These are phyloP conservation scores for Eulemur albifrons DNA, from an alignment of 2,797 vertebrate species.

Conservation along the genomic window DNA sequence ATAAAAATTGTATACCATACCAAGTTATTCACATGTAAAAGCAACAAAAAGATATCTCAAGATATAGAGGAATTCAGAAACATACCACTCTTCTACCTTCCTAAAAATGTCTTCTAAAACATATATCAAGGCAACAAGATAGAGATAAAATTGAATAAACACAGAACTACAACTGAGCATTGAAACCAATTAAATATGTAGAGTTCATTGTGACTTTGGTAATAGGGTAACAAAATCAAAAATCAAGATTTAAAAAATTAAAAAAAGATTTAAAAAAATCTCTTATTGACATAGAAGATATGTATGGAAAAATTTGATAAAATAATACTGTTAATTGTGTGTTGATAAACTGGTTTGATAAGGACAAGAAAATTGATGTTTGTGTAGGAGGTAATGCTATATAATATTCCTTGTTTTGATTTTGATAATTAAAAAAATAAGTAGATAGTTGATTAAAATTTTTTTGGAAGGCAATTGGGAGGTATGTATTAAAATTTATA, in stretches of 20 bases:
- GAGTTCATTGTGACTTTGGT: not conserved
- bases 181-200: not conserved
- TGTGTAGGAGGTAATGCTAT: not conserved
- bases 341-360: not conserved
- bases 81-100: not conserved
- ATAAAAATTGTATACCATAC: not conserved
- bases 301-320: not conserved
- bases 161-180: not conserved
- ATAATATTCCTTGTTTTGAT: not conserved
- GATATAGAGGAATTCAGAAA: not conserved
- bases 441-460: not conserved
- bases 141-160: not conserved
- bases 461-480: not conserved
- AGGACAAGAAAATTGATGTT: not conserved
- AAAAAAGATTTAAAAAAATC: not conserved
- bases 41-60: not conserved
- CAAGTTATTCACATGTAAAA: not conserved
- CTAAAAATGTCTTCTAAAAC: not conserved
- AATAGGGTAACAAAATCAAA: not conserved
- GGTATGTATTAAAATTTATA: slow-evolving; percentile 31
- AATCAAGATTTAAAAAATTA: not conserved
- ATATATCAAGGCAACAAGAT: not conserved
- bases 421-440: not conserved
- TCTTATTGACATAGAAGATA: not conserved
- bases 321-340: not conserved